These are phyloP conservation scores for Polydrusus cervinus DNA, from an alignment of 2,888 invertebrate species.

Conservation along the genomic window DNA sequence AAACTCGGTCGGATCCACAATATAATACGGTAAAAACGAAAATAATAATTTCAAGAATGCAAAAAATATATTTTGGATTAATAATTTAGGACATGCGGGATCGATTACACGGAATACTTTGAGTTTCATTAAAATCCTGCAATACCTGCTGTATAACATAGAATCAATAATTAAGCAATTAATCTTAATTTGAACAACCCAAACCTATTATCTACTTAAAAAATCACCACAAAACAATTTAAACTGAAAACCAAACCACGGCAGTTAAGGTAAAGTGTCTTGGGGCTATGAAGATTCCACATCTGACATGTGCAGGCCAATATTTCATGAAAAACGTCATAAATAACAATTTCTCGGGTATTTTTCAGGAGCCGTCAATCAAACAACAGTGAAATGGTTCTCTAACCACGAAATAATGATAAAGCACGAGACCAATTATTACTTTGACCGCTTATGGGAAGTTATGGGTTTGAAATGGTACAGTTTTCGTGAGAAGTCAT, in stretches of 20 bases:
- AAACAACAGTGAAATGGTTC: constrained; percentile 36
- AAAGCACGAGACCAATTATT: constrained; percentile 54
- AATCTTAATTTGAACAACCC: constrained; percentile 26
- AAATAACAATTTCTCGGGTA: constrained; percentile 53
- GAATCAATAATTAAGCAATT: constrained; percentile 33
- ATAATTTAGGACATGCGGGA: no score
- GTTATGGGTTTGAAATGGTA: constrained; percentile 43
- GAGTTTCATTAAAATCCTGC: no score
- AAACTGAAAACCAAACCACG: constrained; percentile 22
- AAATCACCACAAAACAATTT: constrained; percentile 29
- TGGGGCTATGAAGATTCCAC: constrained; percentile 31
- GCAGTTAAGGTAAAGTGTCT: constrained; percentile 27
- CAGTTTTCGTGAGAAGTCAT: constrained; percentile 41
- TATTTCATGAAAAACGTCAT: constrained; percentile 50
- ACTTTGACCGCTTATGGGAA: constrained; percentile 40
- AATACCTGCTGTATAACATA: not conserved
- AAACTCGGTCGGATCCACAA: no score
- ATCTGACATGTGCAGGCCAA: constrained; percentile 49
- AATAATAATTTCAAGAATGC: no score
- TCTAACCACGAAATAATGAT: constrained; percentile 54
- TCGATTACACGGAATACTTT: no score
- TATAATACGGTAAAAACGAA: no score
- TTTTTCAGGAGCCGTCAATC: constrained; percentile 54
- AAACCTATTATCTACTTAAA: constrained; percentile 21
- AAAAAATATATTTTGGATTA: no score